Conservation (phyloP, 2,888 invertebrate species). For the Anthrax anthrax region DNA sequence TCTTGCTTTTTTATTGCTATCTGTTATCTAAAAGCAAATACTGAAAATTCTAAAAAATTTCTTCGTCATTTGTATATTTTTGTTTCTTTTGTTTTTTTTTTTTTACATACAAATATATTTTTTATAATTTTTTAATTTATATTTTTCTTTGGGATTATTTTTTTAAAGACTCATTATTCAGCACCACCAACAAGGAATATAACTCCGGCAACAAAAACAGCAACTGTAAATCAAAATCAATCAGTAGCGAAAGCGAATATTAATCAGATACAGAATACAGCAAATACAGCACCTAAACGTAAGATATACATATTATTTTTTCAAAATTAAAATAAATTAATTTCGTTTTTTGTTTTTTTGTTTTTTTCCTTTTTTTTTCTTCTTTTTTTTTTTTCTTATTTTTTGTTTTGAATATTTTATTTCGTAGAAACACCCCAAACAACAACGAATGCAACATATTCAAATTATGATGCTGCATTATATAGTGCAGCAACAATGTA, state of each 20-base stretch:
- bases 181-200: conserved; percentile 53
- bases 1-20: too few relatives aligned
- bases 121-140: conserved; percentile 8
- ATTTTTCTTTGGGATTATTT: conserved; percentile 7
- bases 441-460: conserved; percentile 55
- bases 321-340: neutral
- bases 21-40: too few relatives aligned
- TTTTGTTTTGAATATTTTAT: neutral
- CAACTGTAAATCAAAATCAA: conserved; percentile 20
- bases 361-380: neutral
- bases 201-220: conserved; percentile 40
- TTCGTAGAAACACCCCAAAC: conserved; percentile 23
- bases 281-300: conserved; percentile 38
- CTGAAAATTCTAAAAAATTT: too few relatives aligned
- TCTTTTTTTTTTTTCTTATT: conserved; percentile 2
- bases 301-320: too few relatives aligned
- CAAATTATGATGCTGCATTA: conserved; percentile 87
- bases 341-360: neutral
- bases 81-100: too few relatives aligned
- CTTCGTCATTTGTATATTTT: too few relatives aligned
- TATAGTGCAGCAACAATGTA: conserved; percentile 93
- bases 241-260: conserved; percentile 15
- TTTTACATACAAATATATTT: too few relatives aligned
- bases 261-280: conserved; percentile 3
- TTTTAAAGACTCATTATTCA: conserved; percentile 29